Base-by-base conservation (phyloP, 2,113 vertebrate species). In the Cyphomyrus discorhynchus region DNA sequence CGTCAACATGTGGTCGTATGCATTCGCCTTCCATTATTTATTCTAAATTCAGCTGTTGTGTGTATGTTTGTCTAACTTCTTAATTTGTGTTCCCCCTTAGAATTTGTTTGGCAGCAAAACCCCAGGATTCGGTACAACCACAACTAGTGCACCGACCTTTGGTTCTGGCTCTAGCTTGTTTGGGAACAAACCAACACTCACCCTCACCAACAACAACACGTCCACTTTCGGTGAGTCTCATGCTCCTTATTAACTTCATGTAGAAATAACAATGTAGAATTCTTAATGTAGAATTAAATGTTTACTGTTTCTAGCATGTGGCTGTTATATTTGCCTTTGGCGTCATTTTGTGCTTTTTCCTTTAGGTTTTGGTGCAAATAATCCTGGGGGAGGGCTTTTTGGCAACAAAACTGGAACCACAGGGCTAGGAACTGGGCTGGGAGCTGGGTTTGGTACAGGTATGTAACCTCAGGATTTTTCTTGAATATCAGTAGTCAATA, bases 71-170 rank as follows among this genome's bases (percentile, higher is more conserved):
- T 17, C 19, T 27, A 2, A 17, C 21, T 70, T 0, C 5, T 58
- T 3, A 39, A 9, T 11, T 13, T 46, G 7, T 17, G 89, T 84
- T 82, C 92, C 89, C 24, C 94, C 96, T 77, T 96, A 97, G 96
- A 98, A 95, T 90, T 94, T 99, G 90, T 99, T 99, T 91, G 97
- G 97, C 27, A 98, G 96, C 93, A 99, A 99, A 91, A 94, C 98
- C 1, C 93, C 97, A 2, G 96, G 96, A 42, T 99, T 99, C 88
- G 98, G 98, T 90, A 94, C 98, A 93, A 98, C 98, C 89, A 99
- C 98, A 3, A 99, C 98, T 91, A 99, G 97, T 1, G 97, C 98
- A 6, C 95, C 98, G 1, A 98, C 97, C 0, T 99, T 99, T 52
- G 98, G 98, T 10, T 97, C 97, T 2, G 96, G 95, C 88, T 91